Conservation (phyloP, 2,113 vertebrate species). For the Bos indicus region DNA sequence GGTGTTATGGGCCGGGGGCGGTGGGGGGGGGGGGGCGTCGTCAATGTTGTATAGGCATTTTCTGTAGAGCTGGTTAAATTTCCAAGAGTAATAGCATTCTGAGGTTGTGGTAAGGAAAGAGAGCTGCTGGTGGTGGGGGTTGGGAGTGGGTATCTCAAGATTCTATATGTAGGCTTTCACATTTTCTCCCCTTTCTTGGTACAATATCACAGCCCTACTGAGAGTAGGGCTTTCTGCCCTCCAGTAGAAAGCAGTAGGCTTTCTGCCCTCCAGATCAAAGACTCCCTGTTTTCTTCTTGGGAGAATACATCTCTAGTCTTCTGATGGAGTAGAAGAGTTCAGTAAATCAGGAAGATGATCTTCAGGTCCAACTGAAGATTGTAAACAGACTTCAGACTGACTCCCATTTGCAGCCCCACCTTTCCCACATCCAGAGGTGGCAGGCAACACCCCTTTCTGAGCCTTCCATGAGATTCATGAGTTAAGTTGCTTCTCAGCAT, state of each 20-base stretch:
- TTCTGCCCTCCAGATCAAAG: background rate
- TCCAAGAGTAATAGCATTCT: background rate
- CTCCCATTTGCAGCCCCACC: background rate
- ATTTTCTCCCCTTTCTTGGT: background rate
- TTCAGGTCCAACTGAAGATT: background rate
- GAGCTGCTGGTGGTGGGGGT: accelerated
- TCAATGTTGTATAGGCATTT: background rate
- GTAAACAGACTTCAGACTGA: background rate
- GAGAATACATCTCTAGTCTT: background rate
- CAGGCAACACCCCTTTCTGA: background rate
- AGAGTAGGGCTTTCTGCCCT: background rate
- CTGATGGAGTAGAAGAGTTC: background rate
- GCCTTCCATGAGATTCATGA: background rate
- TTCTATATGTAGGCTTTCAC: background rate
- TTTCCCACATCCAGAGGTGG: background rate
- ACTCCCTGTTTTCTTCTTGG: background rate
- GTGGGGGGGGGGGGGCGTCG: background rate
- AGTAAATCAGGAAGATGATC: background rate
- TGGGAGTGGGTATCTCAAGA: background rate
- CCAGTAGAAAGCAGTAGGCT: background rate
- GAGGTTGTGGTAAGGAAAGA: background rate
- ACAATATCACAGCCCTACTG: background rate
- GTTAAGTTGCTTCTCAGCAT: background rate
- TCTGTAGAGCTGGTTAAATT: background rate
- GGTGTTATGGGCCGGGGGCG: background rate